phyloP scores from a whole-genome alignment of 1,140 invertebrate genomes.

The Semibalanus balanoides region DNA sequence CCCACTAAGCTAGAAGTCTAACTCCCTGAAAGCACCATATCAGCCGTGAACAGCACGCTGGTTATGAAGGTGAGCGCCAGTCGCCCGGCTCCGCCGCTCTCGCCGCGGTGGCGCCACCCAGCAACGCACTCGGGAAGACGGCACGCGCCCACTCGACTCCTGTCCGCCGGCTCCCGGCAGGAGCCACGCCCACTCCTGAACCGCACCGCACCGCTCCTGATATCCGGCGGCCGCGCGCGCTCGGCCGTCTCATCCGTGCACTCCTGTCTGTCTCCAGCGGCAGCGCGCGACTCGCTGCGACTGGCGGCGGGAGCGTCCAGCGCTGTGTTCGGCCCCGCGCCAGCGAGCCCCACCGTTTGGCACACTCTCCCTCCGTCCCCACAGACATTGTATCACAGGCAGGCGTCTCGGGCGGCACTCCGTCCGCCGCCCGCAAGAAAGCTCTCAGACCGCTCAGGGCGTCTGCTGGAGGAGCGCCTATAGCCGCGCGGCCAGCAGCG shows the following conservation, averaged over 20 bases:
- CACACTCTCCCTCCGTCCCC: neutral
- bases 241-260: no score
- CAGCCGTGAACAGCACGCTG: neutral
- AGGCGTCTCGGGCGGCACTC: neutral
- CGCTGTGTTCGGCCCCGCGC: no score
- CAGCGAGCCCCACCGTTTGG: neutral
- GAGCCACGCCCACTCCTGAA: neutral
- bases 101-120: neutral
- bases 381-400: neutral
- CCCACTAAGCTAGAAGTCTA: neutral
- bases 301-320: neutral
- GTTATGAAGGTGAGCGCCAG: neutral
- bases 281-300: no score
- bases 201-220: no score
- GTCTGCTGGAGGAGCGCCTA: neutral
- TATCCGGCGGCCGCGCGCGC: no score
- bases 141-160: neutral
- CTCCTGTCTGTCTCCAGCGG: no score
- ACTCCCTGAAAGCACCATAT: neutral
- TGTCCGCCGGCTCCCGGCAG: neutral
- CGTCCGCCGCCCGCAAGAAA: neutral
- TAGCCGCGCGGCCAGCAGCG: neutral
- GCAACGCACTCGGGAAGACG: neutral
- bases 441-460: neutral
- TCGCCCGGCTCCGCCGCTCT: no score